Conservation (phyloP, 2,888 invertebrate species). For the Drosophila paucipuncta region DNA sequence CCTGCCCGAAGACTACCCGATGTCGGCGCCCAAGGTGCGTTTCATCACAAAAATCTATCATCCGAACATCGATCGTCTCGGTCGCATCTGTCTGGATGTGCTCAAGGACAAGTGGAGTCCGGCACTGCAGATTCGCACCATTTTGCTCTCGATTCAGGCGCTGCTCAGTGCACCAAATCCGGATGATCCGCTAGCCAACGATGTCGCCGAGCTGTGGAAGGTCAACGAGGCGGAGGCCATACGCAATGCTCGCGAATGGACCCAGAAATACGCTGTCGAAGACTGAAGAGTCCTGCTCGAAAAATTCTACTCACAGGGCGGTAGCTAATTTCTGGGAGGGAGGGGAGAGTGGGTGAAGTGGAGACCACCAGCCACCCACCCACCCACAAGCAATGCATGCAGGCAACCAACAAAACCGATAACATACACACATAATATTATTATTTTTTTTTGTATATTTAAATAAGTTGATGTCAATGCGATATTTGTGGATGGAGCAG, state of each 20-base stretch:
- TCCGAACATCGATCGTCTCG: slow-evolving; percentile 99
- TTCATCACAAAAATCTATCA: slow-evolving; percentile 99
- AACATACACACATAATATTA: slow-evolving; percentile 28
- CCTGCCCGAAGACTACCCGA: slow-evolving; percentile 99
- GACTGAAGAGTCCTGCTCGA: slow-evolving; percentile 39
- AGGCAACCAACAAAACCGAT: slow-evolving; percentile 33
- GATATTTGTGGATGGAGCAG: slow-evolving; percentile 23
- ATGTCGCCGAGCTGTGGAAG: slow-evolving; percentile 99
- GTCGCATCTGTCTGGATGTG: slow-evolving; percentile 99
- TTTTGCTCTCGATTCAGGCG: slow-evolving; percentile 98
- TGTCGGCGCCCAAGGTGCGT: slow-evolving; percentile 99
- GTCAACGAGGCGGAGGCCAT: slow-evolving; percentile 98
- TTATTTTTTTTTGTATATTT: slow-evolving; percentile 53
- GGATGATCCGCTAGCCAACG: slow-evolving; percentile 98
- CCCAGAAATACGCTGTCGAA: slow-evolving; percentile 91
- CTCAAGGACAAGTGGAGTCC: slow-evolving; percentile 99
- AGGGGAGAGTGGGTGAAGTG: slow-evolving; percentile 4
- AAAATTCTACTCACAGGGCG: slow-evolving; percentile 16
- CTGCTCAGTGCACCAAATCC: slow-evolving; percentile 98
- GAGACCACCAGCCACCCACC: neutral
- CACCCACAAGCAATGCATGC: slow-evolving; percentile 13
- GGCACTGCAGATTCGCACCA: slow-evolving; percentile 98
- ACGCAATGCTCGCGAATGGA: slow-evolving; percentile 96
- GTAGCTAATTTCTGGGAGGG: slow-evolving; percentile 12
- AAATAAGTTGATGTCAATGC: slow-evolving; percentile 47